A percentile compares a stretch with the other conserved stretches of the same genome.
Conservation (phyloP, 2,113 vertebrate species). For the Nothoprocta perdicaria region DNA sequence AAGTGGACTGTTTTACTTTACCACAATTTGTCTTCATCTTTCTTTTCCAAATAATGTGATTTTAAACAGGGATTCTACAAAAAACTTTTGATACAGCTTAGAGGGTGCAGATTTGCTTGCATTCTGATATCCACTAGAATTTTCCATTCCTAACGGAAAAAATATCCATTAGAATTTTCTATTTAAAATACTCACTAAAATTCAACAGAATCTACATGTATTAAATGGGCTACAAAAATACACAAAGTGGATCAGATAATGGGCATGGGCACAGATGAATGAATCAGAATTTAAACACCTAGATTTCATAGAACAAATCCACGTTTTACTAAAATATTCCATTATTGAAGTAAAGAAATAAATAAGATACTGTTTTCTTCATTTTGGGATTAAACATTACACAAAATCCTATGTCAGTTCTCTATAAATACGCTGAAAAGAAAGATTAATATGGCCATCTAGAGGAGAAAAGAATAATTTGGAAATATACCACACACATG, state of each 20-base stretch:
- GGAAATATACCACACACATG: conserved; percentile 31
- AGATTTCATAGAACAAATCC: background rate
- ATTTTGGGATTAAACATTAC: conserved; percentile 4
- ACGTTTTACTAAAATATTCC: background rate
- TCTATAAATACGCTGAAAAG: conserved; percentile 28
- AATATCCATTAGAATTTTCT: background rate
- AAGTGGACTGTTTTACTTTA: background rate
- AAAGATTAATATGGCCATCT: conserved; percentile 79
- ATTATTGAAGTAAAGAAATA: background rate
- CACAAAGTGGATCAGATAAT: background rate
- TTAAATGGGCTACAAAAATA: background rate
- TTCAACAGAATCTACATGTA: background rate
- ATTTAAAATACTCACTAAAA: background rate
- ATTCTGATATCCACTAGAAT: background rate
- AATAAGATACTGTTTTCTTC: conserved; percentile 4
- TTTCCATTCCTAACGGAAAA: no score
- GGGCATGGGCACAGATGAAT: background rate
- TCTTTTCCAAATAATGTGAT: background rate
- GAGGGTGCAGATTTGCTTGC: background rate
- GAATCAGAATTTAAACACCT: background rate
- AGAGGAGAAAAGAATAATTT: conserved; percentile 75
- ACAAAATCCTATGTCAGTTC: background rate
- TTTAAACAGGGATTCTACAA: background rate
- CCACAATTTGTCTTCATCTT: background rate
- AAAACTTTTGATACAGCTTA: background rate